Base-by-base conservation (phyloP, 2,888 invertebrate species). In the Nematopogon swammerdamellus region DNA sequence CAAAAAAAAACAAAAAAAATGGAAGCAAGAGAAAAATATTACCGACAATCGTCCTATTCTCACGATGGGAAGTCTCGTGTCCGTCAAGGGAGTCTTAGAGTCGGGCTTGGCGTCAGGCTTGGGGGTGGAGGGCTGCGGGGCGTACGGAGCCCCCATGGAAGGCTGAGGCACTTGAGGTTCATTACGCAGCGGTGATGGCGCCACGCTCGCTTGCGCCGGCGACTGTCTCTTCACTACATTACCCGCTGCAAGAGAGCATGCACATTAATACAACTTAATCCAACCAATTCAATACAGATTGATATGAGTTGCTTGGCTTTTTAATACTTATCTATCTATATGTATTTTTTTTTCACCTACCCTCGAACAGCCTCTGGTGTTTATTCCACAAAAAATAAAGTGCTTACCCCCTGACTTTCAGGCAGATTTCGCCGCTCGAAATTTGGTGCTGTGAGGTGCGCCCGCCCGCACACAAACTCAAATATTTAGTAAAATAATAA, bases 201-300 rank as follows among this genome's bases (percentile, higher is more conserved):
- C 84, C 50, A 83, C 82, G 57, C 83, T 83, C 18, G 84, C 85
- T 68, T 85, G 85, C 18, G 84, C 85, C 51, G 85, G 84, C 44
- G 85, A 84, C 54, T 83, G 82, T 11, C 82, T 82, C 56, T 73
- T 71, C 59, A 76, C 64, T 51, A 71, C 75, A 62, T 76, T 77
- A 51, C 76, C 76, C 62, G 66, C 74, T 72, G 56, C 45, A 63
- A 62, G 5, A 25, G n/a, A n/a, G n/a, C n/a, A n/a, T n/a, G n/a
- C n/a, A n/a, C n/a, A 25, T 4, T 8, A 25, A 25, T 8, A 43
- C 18, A 43, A 43, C 14, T 11, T 17, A 17, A 17, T 43, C 6
- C 4, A 43, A 17, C 16, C 11, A 43, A 43, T 11, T 10, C 14
- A 30, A 30, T 11, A 30, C 10, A 30, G n/a, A 30, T 30, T 30